Evolutionary conservation across 2,888 invertebrate genomes (phyloP).

Genomic region (Taenaris catops): DNA sequence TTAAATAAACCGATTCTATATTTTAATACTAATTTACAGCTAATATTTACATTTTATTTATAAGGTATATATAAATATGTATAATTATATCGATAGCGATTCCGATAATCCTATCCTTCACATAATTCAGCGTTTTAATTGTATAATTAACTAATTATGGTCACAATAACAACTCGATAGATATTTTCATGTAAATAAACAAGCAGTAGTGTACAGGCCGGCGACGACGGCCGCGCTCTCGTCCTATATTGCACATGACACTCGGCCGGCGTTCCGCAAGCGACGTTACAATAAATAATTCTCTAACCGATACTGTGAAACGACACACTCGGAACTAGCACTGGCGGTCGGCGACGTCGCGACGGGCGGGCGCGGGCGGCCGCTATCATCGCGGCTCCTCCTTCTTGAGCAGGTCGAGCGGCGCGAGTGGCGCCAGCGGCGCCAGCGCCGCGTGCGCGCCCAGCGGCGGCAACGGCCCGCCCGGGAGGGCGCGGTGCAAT

Average conservation of each 20-base stretch:
- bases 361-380: slow-evolving; percentile 37
- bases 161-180: slow-evolving; percentile 78
- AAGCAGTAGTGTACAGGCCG: slow-evolving; percentile 67
- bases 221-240: slow-evolving; percentile 47
- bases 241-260: slow-evolving; percentile 65
- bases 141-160: slow-evolving; percentile 80
- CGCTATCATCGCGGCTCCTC: slow-evolving; percentile 79
- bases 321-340: slow-evolving; percentile 44
- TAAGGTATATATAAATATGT: slow-evolving; percentile 79
- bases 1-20: slow-evolving; percentile 80
- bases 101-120: slow-evolving; percentile 70
- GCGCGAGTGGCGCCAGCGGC: slow-evolving; percentile 45
- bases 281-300: slow-evolving; percentile 72
- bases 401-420: slow-evolving; percentile 81
- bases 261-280: slow-evolving; percentile 41
- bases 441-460: slow-evolving; percentile 64
- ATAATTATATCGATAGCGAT: slow-evolving; percentile 76
- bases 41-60: slow-evolving; percentile 79
- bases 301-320: slow-evolving; percentile 67
- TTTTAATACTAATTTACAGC: slow-evolving; percentile 76
- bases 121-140: slow-evolving; percentile 67
- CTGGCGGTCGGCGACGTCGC: slow-evolving; percentile 49
- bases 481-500: slow-evolving; percentile 70
- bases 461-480: slow-evolving; percentile 60
- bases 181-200: slow-evolving; percentile 77